Base-by-base conservation (phyloP, 92 coral and sea anemone genomes). In the Bergia puertoricense region DNA sequence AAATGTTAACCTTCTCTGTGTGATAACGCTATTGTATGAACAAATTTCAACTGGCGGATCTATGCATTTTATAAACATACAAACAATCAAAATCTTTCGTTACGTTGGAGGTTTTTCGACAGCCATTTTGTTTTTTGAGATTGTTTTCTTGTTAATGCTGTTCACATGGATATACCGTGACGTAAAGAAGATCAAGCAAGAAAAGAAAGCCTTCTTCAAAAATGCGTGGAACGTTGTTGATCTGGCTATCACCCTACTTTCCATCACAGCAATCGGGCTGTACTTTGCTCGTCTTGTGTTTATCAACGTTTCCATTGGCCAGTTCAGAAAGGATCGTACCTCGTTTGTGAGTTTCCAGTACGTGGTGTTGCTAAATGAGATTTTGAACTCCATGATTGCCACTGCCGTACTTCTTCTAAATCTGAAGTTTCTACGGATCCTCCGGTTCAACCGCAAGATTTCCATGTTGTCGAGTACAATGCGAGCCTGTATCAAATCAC, bases 341-440 rank as follows among this genome's bases (percentile, higher is more conserved):
- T 45, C 85, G n/a, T 96, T 93, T 74, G 96, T 94, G 51, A 93
- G 96, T 77, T 96, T 96, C 90, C 98, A 96, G 90, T 96, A 96
- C 93, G 95, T 95, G 8, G 95, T 96, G 45, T 71, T 92, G 50
- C 73, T 96, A 30, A 93, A 96, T 79, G 96, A 92, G 80, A 91
- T 88, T 2, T 88, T 92, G 15, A 91, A 93, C 68, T 69, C 91
- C 20, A 78, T 92, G 79, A 89, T 94, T 38, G 98, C 96, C 3
- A 50, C 87, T 11, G 88, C 88, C 48, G 99, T 96, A 30, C 87
- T 95, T 30, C 93, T 96, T 40, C 80, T 92, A n/a, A 95, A 88
- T 77, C 86, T 96, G 57, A 96, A 96, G 86, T 96, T 95, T 84
- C 90, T 96, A 69, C 95, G 99, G 65, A 68, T 96, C 79, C 81